Evolutionary conservation across 2,888 invertebrate genomes (phyloP).

Genomic region (Tribolium freemani): DNA sequence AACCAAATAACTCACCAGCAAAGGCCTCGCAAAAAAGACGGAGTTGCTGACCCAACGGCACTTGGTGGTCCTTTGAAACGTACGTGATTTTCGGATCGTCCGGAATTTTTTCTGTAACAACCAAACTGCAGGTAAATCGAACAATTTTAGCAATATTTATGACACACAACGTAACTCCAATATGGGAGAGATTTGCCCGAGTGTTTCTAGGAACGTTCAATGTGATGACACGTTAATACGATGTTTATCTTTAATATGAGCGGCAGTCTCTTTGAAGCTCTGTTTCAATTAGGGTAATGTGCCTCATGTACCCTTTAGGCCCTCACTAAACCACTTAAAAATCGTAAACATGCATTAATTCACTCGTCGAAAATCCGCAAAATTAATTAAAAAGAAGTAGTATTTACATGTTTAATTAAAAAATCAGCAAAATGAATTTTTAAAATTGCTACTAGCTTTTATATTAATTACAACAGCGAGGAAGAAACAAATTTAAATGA

Average conservation of each 20-base stretch:
- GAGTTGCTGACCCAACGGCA: constrained; percentile 75
- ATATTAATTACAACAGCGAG: no score
- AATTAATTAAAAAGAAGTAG: neutral
- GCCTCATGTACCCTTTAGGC: neutral
- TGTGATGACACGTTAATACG: constrained; percentile 2
- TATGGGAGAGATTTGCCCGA: neutral
- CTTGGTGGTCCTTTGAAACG: constrained; percentile 74
- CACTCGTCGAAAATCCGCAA: neutral
- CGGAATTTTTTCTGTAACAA: constrained; percentile 74
- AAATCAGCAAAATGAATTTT: no score
- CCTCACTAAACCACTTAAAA: neutral
- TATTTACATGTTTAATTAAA: no score
- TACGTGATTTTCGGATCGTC: constrained; percentile 77
- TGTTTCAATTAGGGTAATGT: constrained; percentile 22
- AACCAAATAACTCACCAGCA: constrained; percentile 72
- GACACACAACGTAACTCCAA: no score
- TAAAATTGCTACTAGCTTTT: no score
- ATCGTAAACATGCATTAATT: no score
- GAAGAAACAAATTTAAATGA: no score
- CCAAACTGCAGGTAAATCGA: neutral
- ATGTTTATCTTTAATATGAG: constrained; percentile 12
- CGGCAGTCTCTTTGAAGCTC: constrained; percentile 6
- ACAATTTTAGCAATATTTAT: no score
- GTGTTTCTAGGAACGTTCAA: constrained; percentile 12
- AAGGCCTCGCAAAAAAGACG: constrained; percentile 85